These are phyloP conservation scores for Tetramorium alpestre DNA, from an alignment of 1,140 invertebrate genomes.

Conservation along the genomic window DNA sequence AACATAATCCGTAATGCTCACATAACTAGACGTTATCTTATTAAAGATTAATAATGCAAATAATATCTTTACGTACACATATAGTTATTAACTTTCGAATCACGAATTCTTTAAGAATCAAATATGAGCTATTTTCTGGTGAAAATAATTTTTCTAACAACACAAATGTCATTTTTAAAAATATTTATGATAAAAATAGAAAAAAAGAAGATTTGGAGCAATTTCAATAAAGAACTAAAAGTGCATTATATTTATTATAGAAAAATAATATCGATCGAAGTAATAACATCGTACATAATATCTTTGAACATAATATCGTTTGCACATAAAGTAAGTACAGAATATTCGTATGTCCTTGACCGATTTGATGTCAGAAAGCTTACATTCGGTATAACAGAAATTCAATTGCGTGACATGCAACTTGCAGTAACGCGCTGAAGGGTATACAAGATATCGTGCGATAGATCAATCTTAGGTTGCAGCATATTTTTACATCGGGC, in stretches of 20 bases:
- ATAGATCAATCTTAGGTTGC: conserved; percentile 51
- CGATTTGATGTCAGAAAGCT: conserved; percentile 49
- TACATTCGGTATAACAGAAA: conserved; percentile 37
- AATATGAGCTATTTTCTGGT: no score
- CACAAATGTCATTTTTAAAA: neutral
- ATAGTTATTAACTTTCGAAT: neutral
- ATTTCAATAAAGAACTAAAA: neutral
- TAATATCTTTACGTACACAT: neutral
- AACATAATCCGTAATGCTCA: neutral
- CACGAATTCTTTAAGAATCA: neutral
- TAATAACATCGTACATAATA: neutral
- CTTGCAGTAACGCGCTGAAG: conserved; percentile 41
- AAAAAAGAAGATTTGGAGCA: no score
- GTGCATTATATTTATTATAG: neutral
- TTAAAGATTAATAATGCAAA: neutral
- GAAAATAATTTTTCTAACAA: neutral
- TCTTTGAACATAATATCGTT: neutral
- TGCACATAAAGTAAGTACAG: neutral
- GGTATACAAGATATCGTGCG: conserved; percentile 52
- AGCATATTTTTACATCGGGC: conserved; percentile 43
- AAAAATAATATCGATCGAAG: neutral
- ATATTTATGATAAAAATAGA: neutral
- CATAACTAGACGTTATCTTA: neutral
- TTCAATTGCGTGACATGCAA: conserved; percentile 35
- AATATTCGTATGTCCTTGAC: conserved; percentile 46